These are phyloP conservation scores for Acanthiza pusilla DNA, from an alignment of 2,797 vertebrate genomes.

Conservation along the genomic window DNA sequence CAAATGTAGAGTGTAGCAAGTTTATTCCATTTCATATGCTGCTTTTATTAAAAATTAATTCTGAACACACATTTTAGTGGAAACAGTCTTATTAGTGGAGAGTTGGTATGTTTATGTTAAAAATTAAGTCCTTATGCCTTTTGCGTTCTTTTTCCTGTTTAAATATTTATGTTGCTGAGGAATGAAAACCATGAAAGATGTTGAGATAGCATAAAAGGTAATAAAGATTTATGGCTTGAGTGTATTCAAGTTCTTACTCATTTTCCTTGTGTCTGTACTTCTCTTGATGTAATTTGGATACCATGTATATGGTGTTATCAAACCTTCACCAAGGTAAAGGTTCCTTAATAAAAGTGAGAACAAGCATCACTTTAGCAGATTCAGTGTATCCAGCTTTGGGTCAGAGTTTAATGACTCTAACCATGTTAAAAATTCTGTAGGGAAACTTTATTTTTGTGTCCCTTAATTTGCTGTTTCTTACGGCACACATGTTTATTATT, in stretches of 20 bases:
- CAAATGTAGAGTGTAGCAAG: background rate
- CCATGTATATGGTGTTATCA: background rate
- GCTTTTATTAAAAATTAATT: background rate
- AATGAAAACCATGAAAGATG: background rate
- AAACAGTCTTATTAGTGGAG: background rate
- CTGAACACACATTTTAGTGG: background rate
- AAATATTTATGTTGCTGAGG: background rate
- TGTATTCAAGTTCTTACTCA: background rate
- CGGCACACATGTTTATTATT: background rate
- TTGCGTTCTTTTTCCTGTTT: background rate
- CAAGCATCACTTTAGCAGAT: background rate
- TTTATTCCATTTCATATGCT: background rate
- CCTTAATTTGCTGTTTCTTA: background rate
- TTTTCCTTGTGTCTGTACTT: background rate
- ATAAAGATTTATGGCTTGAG: background rate
- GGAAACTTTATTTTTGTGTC: background rate
- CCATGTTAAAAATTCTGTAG: background rate
- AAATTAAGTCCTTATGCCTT: background rate
- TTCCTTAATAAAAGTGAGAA: conserved; percentile 18
- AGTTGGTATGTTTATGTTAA: background rate
- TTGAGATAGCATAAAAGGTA: background rate
- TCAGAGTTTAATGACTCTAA: background rate
- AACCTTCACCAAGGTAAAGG: conserved; percentile 34
- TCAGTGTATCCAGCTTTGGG: background rate
- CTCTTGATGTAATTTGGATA: background rate